phyloP scores from a whole-genome alignment of 2,888 invertebrate species.

The Ferdinandea cuprea region DNA sequence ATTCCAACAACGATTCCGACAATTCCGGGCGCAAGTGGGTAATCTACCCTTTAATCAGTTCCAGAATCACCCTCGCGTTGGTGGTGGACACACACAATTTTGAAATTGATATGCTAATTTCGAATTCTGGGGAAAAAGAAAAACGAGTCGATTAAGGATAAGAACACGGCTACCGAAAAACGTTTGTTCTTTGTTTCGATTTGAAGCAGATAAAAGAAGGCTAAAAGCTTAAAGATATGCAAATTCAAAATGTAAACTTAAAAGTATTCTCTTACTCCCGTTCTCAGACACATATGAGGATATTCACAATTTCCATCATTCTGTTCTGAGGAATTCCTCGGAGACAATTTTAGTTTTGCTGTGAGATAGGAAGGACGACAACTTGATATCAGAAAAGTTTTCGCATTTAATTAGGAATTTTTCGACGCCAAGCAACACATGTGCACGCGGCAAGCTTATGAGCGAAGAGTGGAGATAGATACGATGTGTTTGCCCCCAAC shows the following conservation, averaged over 20 bases:
- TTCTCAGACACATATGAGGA: background rate
- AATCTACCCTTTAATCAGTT: constrained; percentile 66
- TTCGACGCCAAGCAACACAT: constrained; percentile 47
- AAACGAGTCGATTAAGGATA: constrained; percentile 43
- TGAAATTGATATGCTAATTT: constrained; percentile 72
- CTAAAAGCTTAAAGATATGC: constrained; percentile 62
- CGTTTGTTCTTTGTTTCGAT: constrained; percentile 36
- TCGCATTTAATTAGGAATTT: constrained; percentile 73
- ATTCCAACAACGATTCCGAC: background rate
- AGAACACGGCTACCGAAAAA: background rate
- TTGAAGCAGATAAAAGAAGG: constrained; percentile 22
- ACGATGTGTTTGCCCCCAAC: background rate
- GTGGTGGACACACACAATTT: constrained; percentile 67
- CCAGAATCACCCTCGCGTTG: constrained; percentile 34
- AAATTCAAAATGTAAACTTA: constrained; percentile 50
- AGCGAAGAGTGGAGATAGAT: background rate
- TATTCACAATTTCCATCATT: constrained; percentile 26
- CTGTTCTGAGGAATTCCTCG: constrained; percentile 43
- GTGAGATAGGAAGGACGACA: constrained; percentile 49
- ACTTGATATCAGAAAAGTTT: constrained; percentile 68
- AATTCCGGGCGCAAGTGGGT: background rate
- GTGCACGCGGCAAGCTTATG: background rate
- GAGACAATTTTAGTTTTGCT: constrained; percentile 61
- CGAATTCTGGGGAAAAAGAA: constrained; percentile 25
- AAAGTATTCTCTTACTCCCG: constrained; percentile 5